Evolutionary conservation across 2,113 vertebrate species (phyloP).

Genomic region (Hemicordylus capensis): DNA sequence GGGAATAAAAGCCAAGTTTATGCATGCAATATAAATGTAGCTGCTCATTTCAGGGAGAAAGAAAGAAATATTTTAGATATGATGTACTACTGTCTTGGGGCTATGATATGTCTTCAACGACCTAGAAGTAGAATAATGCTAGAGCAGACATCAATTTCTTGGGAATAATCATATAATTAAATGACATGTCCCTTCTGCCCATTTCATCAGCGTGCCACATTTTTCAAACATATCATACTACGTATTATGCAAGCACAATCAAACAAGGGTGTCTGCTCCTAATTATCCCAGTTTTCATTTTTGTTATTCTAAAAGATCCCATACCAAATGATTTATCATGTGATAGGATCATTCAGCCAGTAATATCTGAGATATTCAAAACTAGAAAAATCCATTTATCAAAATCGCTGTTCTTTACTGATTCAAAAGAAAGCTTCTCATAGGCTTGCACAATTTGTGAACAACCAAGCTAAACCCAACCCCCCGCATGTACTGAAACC

Average conservation of each 20-base stretch:
- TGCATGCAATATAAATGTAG: not conserved
- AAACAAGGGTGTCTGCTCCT: not conserved
- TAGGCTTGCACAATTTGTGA: no score
- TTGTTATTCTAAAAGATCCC: not conserved
- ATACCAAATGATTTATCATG: no score
- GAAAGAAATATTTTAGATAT: conserved; percentile 19
- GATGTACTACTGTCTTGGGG: conserved; percentile 1
- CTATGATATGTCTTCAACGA: not conserved
- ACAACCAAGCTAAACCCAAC: no score
- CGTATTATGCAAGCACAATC: not conserved
- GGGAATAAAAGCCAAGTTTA: not conserved
- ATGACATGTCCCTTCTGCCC: not conserved
- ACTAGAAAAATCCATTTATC: not conserved
- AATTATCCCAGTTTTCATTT: not conserved
- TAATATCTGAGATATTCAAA: not conserved
- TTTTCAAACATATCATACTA: not conserved
- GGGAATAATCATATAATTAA: conserved; percentile 11
- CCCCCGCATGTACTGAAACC: not conserved
- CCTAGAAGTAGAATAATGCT: not conserved
- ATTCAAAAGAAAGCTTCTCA: no score
- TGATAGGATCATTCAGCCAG: not conserved
- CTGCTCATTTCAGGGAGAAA: conserved; percentile 17
- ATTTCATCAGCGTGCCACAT: not conserved
- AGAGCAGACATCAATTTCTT: not conserved
- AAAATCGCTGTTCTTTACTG: no score